Evolutionary conservation across 2,113 vertebrate species (phyloP), one percentile per base, ranked within the genome.

Genomic region (Cyanoliseus patagonus): DNA sequence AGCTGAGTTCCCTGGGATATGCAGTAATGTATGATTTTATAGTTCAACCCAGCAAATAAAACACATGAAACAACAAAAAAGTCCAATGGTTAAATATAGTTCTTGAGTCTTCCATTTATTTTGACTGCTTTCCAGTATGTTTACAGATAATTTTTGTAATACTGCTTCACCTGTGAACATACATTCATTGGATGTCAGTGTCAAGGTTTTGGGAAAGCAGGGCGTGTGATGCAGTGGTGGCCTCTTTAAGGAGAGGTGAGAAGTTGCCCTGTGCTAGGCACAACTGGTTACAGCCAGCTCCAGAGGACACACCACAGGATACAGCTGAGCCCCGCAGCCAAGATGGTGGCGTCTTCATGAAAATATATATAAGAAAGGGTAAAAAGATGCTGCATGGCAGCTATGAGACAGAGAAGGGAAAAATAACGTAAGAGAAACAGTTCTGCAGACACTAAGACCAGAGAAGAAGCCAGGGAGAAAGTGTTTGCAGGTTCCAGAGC

Each of bases 101-200:
- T 77, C 5, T 61, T 2, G 7, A 51, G 8, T 37, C 8, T 93
- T 90, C 8, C 1, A 12, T 42, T 49, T 30, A 19, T 42, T 66
- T 70, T 57, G 9, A 41, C 49, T 63, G 2, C 35, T 61, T 93
- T 47, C 23, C 39, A 55, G 16, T 70, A 15, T 75, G 64, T 11
- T 39, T 27, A 82, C 31, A 6, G 33, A 25, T 83, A 64, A 12
- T 6, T 81, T 89, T 88, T 69, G 5, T 51, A 83, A 64, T 46
- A 44, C 24, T 83, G 3, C 9, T 31, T 55, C 7, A 35, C 5
- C 44, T 5, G 4, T 57, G 42, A 77, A 33, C 8, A 6, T 53
- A 17, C 13, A 7, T 51, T 3, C 57, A 17, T 10, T 7, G 16
- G 1, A 0, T 17, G 3, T 15, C 2, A 2, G 3, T 27, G 16